Conservation (phyloP, 2,113 vertebrate genomes). For the Phodopus roborovskii region DNA sequence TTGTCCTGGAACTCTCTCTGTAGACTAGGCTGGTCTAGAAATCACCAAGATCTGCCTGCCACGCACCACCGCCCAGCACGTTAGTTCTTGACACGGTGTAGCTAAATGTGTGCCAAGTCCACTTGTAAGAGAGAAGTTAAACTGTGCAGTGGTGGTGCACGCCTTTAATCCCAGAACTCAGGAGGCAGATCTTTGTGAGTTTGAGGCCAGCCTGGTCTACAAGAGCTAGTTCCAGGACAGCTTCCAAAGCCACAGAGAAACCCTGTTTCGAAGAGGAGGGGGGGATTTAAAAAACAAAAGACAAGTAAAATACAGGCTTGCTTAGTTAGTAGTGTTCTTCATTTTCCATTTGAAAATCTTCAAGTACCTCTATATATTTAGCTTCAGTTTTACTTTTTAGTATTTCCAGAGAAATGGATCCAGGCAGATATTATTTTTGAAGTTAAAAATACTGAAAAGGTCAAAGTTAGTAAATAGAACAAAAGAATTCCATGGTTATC, state of each 20-base stretch:
- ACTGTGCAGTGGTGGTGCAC: too few species aligned
- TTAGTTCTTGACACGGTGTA: background rate
- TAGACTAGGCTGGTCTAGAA: too few species aligned
- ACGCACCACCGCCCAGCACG: too few species aligned
- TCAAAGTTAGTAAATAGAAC: background rate
- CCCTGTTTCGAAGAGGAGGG: too few species aligned
- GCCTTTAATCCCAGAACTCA: too few species aligned
- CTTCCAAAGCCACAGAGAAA: too few species aligned
- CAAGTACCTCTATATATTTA: background rate
- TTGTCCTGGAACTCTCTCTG: too few species aligned
- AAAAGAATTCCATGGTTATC: background rate
- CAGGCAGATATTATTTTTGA: background rate
- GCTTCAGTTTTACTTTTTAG: background rate
- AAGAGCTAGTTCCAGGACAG: too few species aligned
- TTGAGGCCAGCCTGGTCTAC: too few species aligned
- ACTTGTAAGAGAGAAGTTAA: background rate
- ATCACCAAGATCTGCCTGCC: too few species aligned
- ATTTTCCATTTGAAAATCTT: background rate
- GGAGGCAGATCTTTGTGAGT: too few species aligned
- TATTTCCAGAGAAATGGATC: background rate
- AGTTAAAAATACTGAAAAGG: background rate
- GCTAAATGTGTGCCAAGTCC: background rate
- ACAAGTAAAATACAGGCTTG: background rate
- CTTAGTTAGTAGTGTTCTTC: background rate
- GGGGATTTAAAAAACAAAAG: background rate